Evolutionary conservation across 2,888 invertebrate species (phyloP), one percentile per base, ranked within the genome.

Genomic region (Operophtera brumata): DNA sequence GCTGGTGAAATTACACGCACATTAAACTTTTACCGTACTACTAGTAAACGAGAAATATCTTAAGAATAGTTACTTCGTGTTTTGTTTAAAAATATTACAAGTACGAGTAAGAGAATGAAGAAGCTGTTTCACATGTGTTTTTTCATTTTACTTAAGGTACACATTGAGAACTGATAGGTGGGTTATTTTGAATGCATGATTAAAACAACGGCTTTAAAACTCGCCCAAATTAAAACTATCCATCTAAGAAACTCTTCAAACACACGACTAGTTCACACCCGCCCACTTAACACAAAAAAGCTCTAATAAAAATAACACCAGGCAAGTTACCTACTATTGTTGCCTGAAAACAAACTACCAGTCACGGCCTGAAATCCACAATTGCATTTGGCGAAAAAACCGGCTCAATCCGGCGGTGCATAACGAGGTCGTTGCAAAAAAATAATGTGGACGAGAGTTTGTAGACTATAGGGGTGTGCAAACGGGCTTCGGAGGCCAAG

Each of bases 371-470:
- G 20, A 43, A 47, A 50, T 39, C 20, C 50, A 46, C 46, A 45
- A 51, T 56, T 50, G 47, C 47, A 39, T 56, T 51, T 48, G 39
- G n/a, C 28, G 50, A 62, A 58, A 54, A 60, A 52, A 14, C n/a
- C 12, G 35, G 13, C 40, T 34, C 54, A 54, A 51, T 52, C 54
- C 43, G n/a, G 37, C 25, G 43, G 39, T 40, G 46, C 46, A 50
- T 58, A 54, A 54, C 56, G 36, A 54, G 32, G 37, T 11, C 10
- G 43, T 43, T 28, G 40, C 53, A 62, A 59, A 57, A 58, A 62
- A 54, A 51, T 28, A 50, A 60, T 50, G 26, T 12, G 26, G 39
- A 25, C 47, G 45, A 40, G 43, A 34, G 46, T 52, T 39, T 49
- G 40, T 34, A 11, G 26, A 43, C 11, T 32, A 42, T 49, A 20